Conservation (phyloP, 2,888 invertebrate species). For the Dasysyrphus albostriatus region DNA sequence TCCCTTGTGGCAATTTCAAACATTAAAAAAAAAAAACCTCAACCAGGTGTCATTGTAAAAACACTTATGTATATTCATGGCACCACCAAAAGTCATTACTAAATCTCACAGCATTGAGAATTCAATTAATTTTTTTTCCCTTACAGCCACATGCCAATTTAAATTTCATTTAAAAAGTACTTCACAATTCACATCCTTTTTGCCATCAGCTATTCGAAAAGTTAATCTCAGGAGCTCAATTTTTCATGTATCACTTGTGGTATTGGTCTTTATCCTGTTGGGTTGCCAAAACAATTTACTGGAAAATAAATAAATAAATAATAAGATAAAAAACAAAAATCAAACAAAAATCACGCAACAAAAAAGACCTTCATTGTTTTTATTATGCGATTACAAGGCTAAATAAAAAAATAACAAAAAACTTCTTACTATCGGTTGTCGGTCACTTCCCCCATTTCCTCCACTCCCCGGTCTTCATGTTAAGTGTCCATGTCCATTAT, state of each 20-base stretch:
- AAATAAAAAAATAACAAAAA: constrained; percentile 18
- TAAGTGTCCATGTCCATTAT: background rate
- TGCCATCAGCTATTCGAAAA: constrained; percentile 42
- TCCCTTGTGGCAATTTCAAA: too few relatives aligned
- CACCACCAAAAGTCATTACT: constrained; percentile 26
- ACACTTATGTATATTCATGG: background rate
- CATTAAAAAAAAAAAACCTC: background rate
- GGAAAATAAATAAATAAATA: constrained; percentile 32
- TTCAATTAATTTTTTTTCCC: constrained; percentile 48
- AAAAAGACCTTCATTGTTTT: constrained; percentile 63
- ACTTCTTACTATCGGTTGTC: constrained; percentile 44
- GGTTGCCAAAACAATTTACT: constrained; percentile 38
- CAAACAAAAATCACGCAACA: constrained; percentile 31
- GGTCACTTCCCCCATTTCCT: background rate
- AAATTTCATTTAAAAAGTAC: constrained; percentile 39
- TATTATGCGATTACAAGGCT: constrained; percentile 37
- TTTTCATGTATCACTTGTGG: constrained; percentile 9
- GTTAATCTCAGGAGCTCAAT: constrained; percentile 49
- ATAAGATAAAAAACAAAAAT: constrained; percentile 13
- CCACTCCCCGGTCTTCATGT: background rate
- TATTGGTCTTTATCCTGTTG: background rate
- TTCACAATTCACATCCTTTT: constrained; percentile 15
- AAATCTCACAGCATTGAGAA: constrained; percentile 16
- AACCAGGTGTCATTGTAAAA: constrained; percentile 15
- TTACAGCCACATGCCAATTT: constrained; percentile 43